Base-by-base conservation (phyloP, 2,113 vertebrate genomes). In the Leuciscus idus region DNA sequence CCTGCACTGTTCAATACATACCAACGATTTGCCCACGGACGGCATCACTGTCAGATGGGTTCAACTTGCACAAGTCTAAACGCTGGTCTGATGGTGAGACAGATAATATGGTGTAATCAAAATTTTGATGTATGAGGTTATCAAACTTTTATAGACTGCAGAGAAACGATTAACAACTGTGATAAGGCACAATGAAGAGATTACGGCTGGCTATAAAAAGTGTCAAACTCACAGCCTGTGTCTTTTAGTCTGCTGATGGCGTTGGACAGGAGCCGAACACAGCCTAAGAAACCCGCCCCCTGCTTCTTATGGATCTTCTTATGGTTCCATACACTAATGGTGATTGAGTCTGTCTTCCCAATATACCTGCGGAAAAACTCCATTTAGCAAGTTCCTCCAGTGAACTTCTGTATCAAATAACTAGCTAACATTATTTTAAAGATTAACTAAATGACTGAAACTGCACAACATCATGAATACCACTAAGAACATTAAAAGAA, bases 301-400 rank as follows among this genome's bases (percentile, higher is more conserved):
- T 99, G 97, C 86, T 98, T 97, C 94, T 99, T 99, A 93, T 99
- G 97, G 90, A 99, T 98, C 94, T 99, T 99, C 94, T 98, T 99
- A 92, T 99, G 98, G 94, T 99, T 99, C 98, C 98, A 99, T 91
- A 99, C 95, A 10, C 98, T 99, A 94, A 99, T 98, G 89, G 98
- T 99, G 93, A 99, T 98, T 43, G 98, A 99, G 94, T 99, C 97
- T 0, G 96, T 97, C 91, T 99, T 99, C 77, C 97, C 97, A 88
- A 99, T 97, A 30, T 99, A 99, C 87, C 98, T 98, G 91, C 52
- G 74, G 73, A 81, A n/a, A 84, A 39, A 57, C 8, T 6, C 28
- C 19, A 30, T 55, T 72, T 55, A 57, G 50, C 30, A n/a, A 68
- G 9, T 17, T 68, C n/a, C 59, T n/a, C 28, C 19, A 7, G 55